Conservation (phyloP, 2,888 invertebrate genomes). For the Marronus borbonicus region DNA sequence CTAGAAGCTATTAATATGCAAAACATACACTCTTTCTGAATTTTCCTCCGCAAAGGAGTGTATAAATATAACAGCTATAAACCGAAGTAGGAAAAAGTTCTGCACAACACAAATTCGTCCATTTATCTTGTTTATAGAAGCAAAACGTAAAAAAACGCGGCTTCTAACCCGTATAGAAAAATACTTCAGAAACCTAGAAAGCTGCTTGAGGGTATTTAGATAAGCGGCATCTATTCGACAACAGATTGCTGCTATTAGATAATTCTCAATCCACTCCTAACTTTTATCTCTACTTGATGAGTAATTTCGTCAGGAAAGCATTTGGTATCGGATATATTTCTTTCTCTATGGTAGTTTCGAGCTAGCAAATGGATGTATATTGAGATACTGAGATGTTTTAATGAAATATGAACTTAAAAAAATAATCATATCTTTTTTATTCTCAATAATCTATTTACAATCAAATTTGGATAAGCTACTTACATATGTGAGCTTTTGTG, state of each 20-base stretch:
- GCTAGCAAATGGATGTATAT: not conserved
- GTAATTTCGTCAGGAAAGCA: not conserved
- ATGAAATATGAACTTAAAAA: no score
- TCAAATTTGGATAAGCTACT: no score
- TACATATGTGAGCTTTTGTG: no score
- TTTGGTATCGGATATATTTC: constrained; percentile 1
- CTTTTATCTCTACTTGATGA: constrained; percentile 36
- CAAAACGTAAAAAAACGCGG: constrained; percentile 3
- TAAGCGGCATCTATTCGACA: constrained; percentile 40
- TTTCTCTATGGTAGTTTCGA: not conserved
- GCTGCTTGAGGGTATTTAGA: constrained; percentile 34
- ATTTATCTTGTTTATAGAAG: constrained; percentile 4
- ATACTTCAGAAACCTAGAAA: constrained; percentile 8
- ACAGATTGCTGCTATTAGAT: constrained; percentile 32
- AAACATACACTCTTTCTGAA: constrained; percentile 7
- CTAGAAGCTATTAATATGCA: constrained; percentile 25
- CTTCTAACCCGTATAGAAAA: constrained; percentile 29
- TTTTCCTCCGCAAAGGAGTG: not conserved
- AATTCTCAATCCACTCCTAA: constrained; percentile 13
- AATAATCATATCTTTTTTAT: no score
- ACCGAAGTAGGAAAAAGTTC: constrained; percentile 3
- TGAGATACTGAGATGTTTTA: no score
- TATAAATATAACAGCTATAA: constrained; percentile 14
- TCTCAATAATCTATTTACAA: no score
- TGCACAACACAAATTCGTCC: constrained; percentile 8